Evolutionary conservation across 2,113 vertebrate species (phyloP), one percentile per base, ranked within the genome.

Genomic region (Acrocephalus kingi): DNA sequence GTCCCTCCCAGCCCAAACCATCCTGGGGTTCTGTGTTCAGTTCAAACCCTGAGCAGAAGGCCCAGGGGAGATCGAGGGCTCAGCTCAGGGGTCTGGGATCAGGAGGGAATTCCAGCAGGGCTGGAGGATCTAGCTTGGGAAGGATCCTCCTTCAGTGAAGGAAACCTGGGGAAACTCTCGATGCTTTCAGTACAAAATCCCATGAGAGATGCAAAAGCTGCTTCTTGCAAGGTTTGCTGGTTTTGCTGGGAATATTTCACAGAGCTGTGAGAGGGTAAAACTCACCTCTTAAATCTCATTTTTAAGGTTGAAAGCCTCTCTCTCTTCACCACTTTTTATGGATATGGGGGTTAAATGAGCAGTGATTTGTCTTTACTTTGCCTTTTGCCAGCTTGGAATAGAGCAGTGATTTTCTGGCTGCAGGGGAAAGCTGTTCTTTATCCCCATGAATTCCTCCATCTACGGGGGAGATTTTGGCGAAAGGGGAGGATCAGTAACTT

Each of bases 301-400:
- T 52, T 43, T 85, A 45, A 90, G 58, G 78, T 41, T 91, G 87
- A 82, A 79, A 84, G 46, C 82, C 30, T 87, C 73, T 77, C 68
- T 92, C 37, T 86, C 51, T 67, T 77, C 78, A 49, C 59, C 28
- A 25, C 9, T 33, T 81, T 77, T 89, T 71, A 81, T 81, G 66
- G 86, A 56, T 52, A 22, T 52, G 92, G 64, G 52, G 69, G 92
- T 94, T 87, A 90, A 96, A 87, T 33, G 87, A 56, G 74, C 81
- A 79, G 78, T 41, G 81, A 89, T 78, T 78, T 84, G 77, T 78
- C 84, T 91, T 78, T 43, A 39, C 61, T 63, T 93, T 93, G 89
- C 52, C 73, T 94, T 89, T 86, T 25, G 27, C 73, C 89, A 75
- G 48, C 48, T 51, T 43, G 39, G 59, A 87, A 11, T 6, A 67